phyloP scores from a whole-genome alignment of 2,797 vertebrate species.

The Lerista edwardsae region DNA sequence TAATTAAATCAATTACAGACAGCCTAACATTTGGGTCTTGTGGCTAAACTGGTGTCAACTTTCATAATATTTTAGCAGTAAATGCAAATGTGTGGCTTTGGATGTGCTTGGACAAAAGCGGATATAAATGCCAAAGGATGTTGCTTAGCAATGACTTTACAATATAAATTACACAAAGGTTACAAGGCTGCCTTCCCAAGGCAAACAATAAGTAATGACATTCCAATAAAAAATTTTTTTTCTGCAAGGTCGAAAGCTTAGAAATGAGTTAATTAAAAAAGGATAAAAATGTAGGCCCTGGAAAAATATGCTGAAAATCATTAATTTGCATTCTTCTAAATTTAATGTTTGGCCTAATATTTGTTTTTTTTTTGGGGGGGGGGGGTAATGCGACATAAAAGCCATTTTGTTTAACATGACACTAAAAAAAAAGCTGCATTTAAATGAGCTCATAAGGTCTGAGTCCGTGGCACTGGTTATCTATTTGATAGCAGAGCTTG shows the following conservation, averaged over 20 bases:
- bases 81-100: conserved; percentile 80
- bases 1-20: conserved; percentile 96
- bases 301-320: conserved; percentile 62
- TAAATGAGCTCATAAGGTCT: not conserved
- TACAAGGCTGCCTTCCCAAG: conserved; percentile 82
- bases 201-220: conserved; percentile 86
- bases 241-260: conserved; percentile 78
- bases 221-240: conserved; percentile 82
- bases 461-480: not conserved
- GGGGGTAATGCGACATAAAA: conserved; percentile 2
- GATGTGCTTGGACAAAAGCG: conserved; percentile 72
- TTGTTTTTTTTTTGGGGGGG: too few species aligned
- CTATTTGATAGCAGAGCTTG: not conserved
- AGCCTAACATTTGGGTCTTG: conserved; percentile 81
- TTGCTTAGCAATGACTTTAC: conserved; percentile 81
- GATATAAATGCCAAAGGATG: conserved; percentile 77
- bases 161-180: conserved; percentile 75
- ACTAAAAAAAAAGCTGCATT: conserved; percentile 3
- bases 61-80: conserved; percentile 90
- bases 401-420: not conserved
- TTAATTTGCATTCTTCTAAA: conserved; percentile 50
- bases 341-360: not conserved
- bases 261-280: conserved; percentile 85
- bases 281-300: conserved; percentile 75
- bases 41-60: conserved; percentile 80